Percentiles rank a stretch among this genome's conserved stretches.
Evolutionary conservation across 2,797 vertebrate genomes (phyloP).

Genomic region (Lepilemur ruficaudatus): DNA sequence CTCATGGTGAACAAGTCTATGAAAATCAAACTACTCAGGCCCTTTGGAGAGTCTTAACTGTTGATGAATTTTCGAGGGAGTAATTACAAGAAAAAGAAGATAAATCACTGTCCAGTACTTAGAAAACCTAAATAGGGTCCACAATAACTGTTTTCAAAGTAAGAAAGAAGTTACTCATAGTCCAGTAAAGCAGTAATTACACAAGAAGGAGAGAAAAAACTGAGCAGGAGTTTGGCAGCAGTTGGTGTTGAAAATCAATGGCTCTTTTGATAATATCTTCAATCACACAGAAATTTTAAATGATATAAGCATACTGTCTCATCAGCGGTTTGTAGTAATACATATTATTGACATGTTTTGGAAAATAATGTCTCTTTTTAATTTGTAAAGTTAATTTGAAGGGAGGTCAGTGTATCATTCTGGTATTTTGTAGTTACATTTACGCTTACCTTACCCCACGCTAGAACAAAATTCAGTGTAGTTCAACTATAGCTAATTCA

Average conservation of each 20-base stretch:
- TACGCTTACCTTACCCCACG: not conserved
- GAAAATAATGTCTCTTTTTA: not conserved
- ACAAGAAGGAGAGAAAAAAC: not conserved
- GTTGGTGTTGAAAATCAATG: not conserved
- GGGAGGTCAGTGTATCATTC: not conserved
- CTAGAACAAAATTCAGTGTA: not conserved
- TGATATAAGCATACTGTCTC: not conserved
- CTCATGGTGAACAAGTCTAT: not conserved
- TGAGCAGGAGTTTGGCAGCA: not conserved
- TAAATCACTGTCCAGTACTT: not conserved
- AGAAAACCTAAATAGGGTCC: not conserved
- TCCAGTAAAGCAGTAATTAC: not conserved
- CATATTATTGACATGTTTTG: not conserved
- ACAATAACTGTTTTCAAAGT: not conserved
- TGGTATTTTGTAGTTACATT: not conserved
- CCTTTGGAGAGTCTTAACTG: not conserved
- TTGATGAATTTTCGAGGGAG: not conserved
- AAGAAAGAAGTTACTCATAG: not conserved
- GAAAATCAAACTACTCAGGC: not conserved
- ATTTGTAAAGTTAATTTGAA: slow-evolving; percentile 15
- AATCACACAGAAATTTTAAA: not conserved
- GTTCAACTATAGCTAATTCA: not conserved
- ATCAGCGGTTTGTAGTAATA: not conserved
- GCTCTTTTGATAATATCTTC: not conserved
- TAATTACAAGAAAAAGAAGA: not conserved